A percentile compares a stretch with the other conserved stretches of the same genome.
These are phyloP conservation scores for Sarcophaga subvicina DNA, from an alignment of 2,888 invertebrate genomes.

Conservation along the genomic window DNA sequence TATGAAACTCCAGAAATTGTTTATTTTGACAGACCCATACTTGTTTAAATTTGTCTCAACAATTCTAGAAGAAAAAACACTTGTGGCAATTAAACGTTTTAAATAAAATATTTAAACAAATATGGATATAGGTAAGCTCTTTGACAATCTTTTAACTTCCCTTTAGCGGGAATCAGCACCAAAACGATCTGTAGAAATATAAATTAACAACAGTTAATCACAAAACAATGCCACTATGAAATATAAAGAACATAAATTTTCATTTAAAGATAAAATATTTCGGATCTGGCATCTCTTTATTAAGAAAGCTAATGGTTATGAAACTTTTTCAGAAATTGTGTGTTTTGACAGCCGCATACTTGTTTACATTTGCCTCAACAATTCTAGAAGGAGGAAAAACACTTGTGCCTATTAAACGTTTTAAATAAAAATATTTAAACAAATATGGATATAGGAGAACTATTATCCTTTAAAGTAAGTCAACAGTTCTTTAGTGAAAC, in stretches of 20 bases:
- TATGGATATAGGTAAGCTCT: conserved; percentile 85
- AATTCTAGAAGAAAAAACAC: conserved; percentile 16
- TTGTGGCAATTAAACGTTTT: neutral
- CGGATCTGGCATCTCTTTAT: conserved; percentile 8
- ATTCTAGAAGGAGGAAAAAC: conserved; percentile 5
- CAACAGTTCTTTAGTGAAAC: neutral
- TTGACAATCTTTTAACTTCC: neutral
- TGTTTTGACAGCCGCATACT: conserved; percentile 38
- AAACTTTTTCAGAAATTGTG: neutral
- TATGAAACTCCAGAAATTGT: conserved; percentile 1
- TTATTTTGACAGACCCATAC: conserved; percentile 20
- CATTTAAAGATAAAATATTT: conserved; percentile 75
- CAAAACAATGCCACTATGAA: too few relatives aligned
- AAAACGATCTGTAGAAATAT: too few relatives aligned
- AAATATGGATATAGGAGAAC: conserved; percentile 84
- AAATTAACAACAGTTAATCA: too few relatives aligned
- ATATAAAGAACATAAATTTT: too few relatives aligned
- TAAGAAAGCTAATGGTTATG: conserved; percentile 24
- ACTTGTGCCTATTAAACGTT: neutral
- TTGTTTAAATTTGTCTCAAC: conserved; percentile 38
- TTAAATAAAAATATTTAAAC: neutral
- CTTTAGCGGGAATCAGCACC: conserved; percentile 86
- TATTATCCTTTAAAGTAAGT: conserved; percentile 84
- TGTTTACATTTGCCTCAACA: conserved; percentile 42
- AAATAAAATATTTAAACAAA: conserved; percentile 8